These are phyloP conservation scores for Stenodera caucasica DNA, from an alignment of 2,888 invertebrate genomes.

Conservation along the genomic window DNA sequence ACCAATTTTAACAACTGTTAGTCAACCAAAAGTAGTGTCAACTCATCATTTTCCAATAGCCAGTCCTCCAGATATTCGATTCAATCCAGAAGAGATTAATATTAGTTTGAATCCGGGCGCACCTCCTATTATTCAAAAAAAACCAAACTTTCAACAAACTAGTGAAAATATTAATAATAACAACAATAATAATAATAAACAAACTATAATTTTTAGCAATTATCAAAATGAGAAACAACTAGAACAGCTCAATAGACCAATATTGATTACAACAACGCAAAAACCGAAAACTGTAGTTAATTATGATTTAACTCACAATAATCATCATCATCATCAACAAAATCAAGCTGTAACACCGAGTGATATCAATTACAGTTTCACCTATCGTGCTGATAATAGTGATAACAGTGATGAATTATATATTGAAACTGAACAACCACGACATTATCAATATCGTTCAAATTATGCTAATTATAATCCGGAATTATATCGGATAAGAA, in stretches of 20 bases:
- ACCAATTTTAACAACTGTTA: slow-evolving; percentile 32
- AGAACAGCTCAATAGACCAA: slow-evolving; percentile 10
- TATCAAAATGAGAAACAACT: slow-evolving; percentile 30
- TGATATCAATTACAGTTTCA: slow-evolving; percentile 45
- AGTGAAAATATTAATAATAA: slow-evolving; percentile 31
- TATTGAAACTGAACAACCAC: slow-evolving; percentile 28
- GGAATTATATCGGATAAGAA: slow-evolving; percentile 24
- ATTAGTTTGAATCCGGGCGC: slow-evolving; percentile 52
- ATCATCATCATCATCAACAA: slow-evolving; percentile 19
- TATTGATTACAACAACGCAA: slow-evolving; percentile 17
- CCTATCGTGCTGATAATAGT: slow-evolving; percentile 38
- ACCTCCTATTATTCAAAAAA: slow-evolving; percentile 47
- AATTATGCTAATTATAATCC: slow-evolving; percentile 26
- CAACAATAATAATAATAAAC: slow-evolving; percentile 52
- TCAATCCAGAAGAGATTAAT: slow-evolving; percentile 55
- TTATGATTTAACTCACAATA: slow-evolving; percentile 34
- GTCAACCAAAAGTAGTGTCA: slow-evolving; percentile 36
- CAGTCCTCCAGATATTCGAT: slow-evolving; percentile 49
- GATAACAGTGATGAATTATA: slow-evolving; percentile 15
- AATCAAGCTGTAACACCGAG: slow-evolving; percentile 34
- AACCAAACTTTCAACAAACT: slow-evolving; percentile 32
- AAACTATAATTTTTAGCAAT: slow-evolving; percentile 45
- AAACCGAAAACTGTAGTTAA: slow-evolving; percentile 29
- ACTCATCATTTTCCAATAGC: slow-evolving; percentile 49
- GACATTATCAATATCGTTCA: slow-evolving; percentile 27